phyloP scores from a whole-genome alignment of 2,888 invertebrate genomes.

The Watsonalla cultraria region DNA sequence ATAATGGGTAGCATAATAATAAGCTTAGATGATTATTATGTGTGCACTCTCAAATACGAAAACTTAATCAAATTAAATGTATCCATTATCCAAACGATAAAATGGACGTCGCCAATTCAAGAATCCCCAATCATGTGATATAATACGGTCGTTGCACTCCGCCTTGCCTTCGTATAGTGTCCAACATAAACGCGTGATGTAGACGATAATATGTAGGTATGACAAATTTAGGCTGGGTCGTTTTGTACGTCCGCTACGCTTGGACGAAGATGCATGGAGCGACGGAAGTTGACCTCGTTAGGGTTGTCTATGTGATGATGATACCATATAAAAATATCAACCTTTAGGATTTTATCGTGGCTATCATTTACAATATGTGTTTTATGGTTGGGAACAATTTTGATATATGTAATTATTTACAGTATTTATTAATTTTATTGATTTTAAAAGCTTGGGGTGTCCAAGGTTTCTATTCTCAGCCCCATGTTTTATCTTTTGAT shows the following conservation, averaged over 20 bases:
- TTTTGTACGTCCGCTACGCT: constrained; percentile 35
- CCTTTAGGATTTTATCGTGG: not conserved
- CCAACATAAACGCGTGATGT: not conserved
- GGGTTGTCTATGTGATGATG: not conserved
- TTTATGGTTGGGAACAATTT: too few species aligned
- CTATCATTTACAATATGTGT: too few species aligned
- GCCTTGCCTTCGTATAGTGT: not conserved
- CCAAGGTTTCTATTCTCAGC: too few species aligned
- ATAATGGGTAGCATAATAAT: too few species aligned
- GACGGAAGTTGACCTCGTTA: constrained; percentile 23
- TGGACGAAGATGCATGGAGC: constrained; percentile 37
- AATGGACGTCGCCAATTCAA: constrained; percentile 24
- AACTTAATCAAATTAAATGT: constrained; percentile 16
- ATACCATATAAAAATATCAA: not conserved
- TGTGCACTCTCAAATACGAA: not conserved
- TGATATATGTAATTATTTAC: too few species aligned
- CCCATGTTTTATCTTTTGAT: too few species aligned
- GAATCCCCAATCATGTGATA: constrained; percentile 36
- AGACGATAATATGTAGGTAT: not conserved
- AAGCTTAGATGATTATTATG: too few species aligned
- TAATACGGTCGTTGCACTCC: constrained; percentile 38
- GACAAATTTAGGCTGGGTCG: constrained; percentile 23
- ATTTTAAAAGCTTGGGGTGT: too few species aligned
- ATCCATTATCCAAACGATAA: constrained; percentile 23
- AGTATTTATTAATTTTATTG: too few species aligned